Base-by-base conservation (phyloP, 1,140 invertebrate genomes). In the Yoshiicerus persimilis region DNA sequence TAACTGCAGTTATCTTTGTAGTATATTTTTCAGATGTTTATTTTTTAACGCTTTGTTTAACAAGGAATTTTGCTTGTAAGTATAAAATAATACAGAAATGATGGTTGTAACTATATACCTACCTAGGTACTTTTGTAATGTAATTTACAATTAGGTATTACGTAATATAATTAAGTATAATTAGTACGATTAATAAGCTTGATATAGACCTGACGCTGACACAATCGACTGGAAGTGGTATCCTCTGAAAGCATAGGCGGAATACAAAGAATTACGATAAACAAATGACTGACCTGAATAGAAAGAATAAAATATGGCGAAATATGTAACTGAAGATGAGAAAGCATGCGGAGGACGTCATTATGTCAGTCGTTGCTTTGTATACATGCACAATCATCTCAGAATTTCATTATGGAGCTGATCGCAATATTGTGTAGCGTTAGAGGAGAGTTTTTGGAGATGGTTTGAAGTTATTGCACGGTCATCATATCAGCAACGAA, bases 261-360 rank as follows among this genome's bases (percentile, higher is more conserved):
- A n/a, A 9, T 10, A 36, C 10, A 77, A n/a, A 20, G 16, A 80
- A 34, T 36, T 32, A 34, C 20, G 6, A 38, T 80, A 20, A 32
- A 80, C 75, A 32, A 80, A 80, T n/a, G 32, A 80, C 36, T 80
- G 75, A 80, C 75, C 75, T 80, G 32, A 80, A 80, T 80, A 80
- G 11, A 80, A 34, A 34, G 75, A 34, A 80, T 36, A 32, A 56
- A 56, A 56, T 56, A 80, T 80, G 75, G 38, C 20, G 75, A 80
- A 80, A 80, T 80, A 34, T 80, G 75, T 80, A 80, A 80, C 75
- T 80, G 75, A 80, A 80, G 75, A 80, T 80, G 75, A 32, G 75
- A 80, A 80, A 80, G 75, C 30, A 80, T 80, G 20, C 32, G 32
- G 75, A 80, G 75, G 75, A 80, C 75, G 34, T 80, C 75, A 80